phyloP scores from a whole-genome alignment of 2,797 vertebrate genomes.

The Sylvilagus floridanus region DNA sequence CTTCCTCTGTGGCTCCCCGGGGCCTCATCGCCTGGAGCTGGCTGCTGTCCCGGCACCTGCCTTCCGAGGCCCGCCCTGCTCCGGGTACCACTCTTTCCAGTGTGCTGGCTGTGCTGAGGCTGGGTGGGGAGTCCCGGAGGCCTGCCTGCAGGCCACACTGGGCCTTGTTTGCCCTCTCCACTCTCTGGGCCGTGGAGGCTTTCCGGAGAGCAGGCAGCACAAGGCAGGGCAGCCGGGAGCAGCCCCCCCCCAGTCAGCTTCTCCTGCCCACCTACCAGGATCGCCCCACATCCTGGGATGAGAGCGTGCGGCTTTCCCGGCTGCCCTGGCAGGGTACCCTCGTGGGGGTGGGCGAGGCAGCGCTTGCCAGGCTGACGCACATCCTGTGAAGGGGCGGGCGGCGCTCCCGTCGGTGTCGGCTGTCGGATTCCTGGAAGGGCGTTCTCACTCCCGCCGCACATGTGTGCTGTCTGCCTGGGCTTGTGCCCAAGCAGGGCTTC shows the following conservation, averaged over 20 bases:
- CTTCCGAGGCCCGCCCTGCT: too few relatives aligned
- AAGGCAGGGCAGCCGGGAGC: neutral
- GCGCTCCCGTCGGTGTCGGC: too few relatives aligned
- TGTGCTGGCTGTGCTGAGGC: neutral
- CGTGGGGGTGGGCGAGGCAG: fast-evolving
- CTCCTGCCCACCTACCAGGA: neutral
- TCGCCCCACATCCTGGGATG: fast-evolving
- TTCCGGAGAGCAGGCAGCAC: neutral
- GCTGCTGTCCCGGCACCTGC: neutral
- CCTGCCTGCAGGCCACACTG: fast-evolving
- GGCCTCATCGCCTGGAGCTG: too few relatives aligned
- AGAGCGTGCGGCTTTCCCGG: neutral
- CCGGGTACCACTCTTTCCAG: too few relatives aligned
- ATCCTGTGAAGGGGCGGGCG: fast-evolving
- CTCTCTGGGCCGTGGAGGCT: neutral
- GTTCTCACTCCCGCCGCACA: too few relatives aligned
- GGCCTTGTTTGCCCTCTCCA: neutral
- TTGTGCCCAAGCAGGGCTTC: too few relatives aligned
- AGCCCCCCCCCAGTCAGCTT: neutral
- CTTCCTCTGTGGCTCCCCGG: too few relatives aligned
- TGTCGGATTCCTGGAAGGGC: neutral
- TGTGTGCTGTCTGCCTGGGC: too few relatives aligned
- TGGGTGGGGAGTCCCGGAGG: neutral
- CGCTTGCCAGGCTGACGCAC: fast-evolving
- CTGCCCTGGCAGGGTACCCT: neutral